A percentile compares a stretch with the other conserved stretches of the same genome.
Conservation (phyloP, 2,113 vertebrate species). For the Rallus limicola region DNA sequence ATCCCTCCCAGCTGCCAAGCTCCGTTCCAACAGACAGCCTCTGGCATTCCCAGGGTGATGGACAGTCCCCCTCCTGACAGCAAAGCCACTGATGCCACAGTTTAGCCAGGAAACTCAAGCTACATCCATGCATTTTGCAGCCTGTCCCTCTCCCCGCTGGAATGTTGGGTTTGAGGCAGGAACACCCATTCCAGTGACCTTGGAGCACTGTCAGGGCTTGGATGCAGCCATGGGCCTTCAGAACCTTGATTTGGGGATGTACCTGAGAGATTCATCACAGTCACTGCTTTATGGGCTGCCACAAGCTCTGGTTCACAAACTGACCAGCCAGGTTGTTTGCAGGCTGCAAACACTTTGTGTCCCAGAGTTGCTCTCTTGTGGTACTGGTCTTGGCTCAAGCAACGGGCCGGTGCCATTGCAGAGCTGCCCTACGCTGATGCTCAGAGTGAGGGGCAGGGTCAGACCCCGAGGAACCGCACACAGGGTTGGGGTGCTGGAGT, state of each 20-base stretch:
- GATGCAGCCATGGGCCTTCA: background rate
- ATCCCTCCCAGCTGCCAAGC: background rate
- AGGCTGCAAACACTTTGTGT: background rate
- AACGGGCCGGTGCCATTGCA: background rate
- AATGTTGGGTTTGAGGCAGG: background rate
- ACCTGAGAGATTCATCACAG: background rate
- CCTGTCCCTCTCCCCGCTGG: background rate
- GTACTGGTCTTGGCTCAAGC: fast-evolving
- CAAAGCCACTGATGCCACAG: background rate
- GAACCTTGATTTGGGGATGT: background rate
- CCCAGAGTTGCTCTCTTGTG: background rate
- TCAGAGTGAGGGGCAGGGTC: background rate
- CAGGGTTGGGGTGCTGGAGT: background rate
- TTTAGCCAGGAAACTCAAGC: background rate
- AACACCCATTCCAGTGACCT: background rate
- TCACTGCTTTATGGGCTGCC: background rate
- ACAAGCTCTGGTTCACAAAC: background rate
- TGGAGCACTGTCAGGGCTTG: background rate
- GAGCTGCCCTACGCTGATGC: background rate
- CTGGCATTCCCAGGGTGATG: background rate
- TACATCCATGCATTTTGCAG: background rate
- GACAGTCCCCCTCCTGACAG: background rate
- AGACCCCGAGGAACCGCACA: background rate
- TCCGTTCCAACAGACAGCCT: background rate
- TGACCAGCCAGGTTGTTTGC: background rate